phyloP scores from a whole-genome alignment of 2,797 vertebrate genomes.

The Rhinogobio ventralis region DNA sequence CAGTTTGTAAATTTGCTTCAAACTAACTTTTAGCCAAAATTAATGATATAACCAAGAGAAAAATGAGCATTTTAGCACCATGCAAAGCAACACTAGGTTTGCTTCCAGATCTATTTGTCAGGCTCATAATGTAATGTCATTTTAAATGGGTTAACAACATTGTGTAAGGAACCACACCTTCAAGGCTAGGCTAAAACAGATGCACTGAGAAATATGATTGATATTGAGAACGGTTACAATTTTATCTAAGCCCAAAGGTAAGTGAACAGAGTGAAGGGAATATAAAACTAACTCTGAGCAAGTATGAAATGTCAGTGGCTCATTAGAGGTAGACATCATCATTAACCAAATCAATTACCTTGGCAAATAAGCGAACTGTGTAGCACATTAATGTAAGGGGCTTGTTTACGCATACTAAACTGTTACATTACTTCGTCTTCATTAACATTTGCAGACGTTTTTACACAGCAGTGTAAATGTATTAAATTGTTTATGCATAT shows the following conservation, averaged over 20 bases:
- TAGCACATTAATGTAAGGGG: constrained; percentile 22
- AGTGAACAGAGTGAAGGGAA: background rate
- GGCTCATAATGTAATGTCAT: background rate
- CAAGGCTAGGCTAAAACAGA: background rate
- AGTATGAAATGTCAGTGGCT: constrained; percentile 21
- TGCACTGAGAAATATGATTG: background rate
- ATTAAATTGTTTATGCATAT: constrained; percentile 16
- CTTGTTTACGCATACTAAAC: constrained; percentile 13
- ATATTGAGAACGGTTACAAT: background rate
- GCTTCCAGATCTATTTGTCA: background rate
- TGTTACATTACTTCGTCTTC: background rate
- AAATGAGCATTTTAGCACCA: constrained; percentile 3
- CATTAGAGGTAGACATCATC: constrained; percentile 6
- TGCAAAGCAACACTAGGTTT: background rate
- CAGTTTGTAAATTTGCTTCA: constrained; percentile 7
- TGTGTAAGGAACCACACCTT: background rate
- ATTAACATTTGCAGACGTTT: constrained; percentile 13
- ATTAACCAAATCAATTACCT: constrained; percentile 38
- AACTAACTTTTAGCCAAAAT: background rate
- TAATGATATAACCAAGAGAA: constrained; percentile 4
- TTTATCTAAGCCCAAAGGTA: background rate
- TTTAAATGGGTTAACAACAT: background rate
- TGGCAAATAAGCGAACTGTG: constrained; percentile 4
- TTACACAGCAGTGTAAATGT: constrained; percentile 8
- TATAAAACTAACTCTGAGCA: constrained; percentile 8